A percentile compares a stretch with the other conserved stretches of the same genome.
These are phyloP conservation scores for Mizuhopecten yessoensis DNA, from an alignment of 1,140 invertebrate species.

Conservation along the genomic window DNA sequence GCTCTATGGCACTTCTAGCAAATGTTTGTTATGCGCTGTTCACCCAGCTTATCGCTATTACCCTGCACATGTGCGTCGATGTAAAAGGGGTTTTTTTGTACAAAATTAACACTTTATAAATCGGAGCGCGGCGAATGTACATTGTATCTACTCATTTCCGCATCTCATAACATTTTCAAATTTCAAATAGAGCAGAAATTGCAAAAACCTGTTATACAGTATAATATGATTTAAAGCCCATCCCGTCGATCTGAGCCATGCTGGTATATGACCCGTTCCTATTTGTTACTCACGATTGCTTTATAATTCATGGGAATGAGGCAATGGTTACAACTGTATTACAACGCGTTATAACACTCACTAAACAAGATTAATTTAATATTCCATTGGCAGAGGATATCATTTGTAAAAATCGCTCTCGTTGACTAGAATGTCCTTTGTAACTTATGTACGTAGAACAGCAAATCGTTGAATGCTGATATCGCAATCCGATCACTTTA, in stretches of 20 bases:
- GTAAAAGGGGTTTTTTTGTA: no score
- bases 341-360: background rate
- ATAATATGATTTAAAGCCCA: no score
- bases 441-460: background rate
- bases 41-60: background rate
- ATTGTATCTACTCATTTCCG: no score
- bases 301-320: background rate
- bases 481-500: background rate
- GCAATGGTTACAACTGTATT: background rate
- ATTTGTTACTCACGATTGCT: background rate
- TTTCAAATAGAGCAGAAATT: no score
- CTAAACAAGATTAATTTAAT: background rate
- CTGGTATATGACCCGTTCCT: no score
- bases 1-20: background rate
- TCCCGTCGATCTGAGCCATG: no score
- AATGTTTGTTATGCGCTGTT: no score
- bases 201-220: no score
- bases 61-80: background rate
- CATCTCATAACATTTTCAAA: no score
- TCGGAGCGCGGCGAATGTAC: no score
- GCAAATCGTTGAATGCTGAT: background rate
- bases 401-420: background rate
- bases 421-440: background rate
- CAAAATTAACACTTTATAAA: no score
- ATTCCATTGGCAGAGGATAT: background rate